Evolutionary conservation across 2,113 vertebrate genomes (phyloP), one percentile per base, ranked within the genome.

Genomic region (Ahaetulla prasina): DNA sequence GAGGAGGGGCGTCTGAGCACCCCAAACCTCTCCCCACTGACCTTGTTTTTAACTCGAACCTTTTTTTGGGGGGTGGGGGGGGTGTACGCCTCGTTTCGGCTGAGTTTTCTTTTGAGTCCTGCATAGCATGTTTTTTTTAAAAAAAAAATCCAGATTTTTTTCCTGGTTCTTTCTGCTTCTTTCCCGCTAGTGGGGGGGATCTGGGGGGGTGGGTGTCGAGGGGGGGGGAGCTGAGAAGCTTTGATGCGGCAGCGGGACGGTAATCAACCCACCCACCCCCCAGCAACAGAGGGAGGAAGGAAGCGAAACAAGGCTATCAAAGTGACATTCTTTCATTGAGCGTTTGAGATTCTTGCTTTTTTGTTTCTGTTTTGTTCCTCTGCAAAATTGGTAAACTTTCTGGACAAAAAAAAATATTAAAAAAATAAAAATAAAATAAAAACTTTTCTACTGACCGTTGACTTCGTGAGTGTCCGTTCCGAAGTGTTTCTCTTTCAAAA

Each of bases 311-410:
- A 1, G 8, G 20, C 45, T 8, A 30, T 60, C 25, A 14, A 1
- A 35, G 52, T 12, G 0, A 25, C 20, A 54, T 89, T 80, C 3
- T 60, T 92, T 52, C 20, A 45, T 92, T 60, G 27, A n/a, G n/a
- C 54, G 30, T 92, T 85, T 85, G 54, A n/a, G 43, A 92, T 92
- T 86, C 88, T 90, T 23, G 88, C 88, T 91, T 92, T 88, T 80
- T 25, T 11, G 27, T 27, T 9, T 23, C 3, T 4, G 0, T 10
- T 1, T 9, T 10, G 0, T 10, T 1, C 45, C 49, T 88, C 60
- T 88, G 16, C 43, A 54, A 63, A 74, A 90, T 88, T 35, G 74
- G 80, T 50, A 87, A 87, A 45, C 43, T 94, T 90, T 92, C 84
- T 47, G 91, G 57, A 23, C 20, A 43, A 63, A 63, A 63, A 22